Base-by-base conservation (phyloP, 2,888 invertebrate genomes). In the Pyrochroa serraticornis region DNA sequence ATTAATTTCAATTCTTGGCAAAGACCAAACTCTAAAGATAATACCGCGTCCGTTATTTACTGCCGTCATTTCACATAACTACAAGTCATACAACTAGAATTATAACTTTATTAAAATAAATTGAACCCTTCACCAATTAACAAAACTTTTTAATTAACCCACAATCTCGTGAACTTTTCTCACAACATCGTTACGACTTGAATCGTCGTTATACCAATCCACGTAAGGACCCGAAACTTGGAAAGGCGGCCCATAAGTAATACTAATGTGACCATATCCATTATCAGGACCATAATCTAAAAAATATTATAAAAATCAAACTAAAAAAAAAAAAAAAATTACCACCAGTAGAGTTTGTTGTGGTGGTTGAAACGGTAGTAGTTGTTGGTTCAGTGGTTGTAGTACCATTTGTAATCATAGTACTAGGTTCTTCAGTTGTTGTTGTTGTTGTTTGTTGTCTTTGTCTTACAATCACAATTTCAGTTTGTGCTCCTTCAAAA, bases 211-310 rank as follows among this genome's bases (percentile, higher is more conserved):
- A 43, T 71, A 69, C 68, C 71, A 68, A 44, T 71, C 68, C 2
- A 60, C 31, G 52, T 67, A 70, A 31, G 71, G 71, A 33, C 41
- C 47, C 9, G 57, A 46, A 60, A 62, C 50, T 51, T 58, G 58
- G 48, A 50, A 51, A n/a, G 73, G 72, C 32, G 77, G 77, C n/a
- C 75, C 75, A 53, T 77, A 77, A 31, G 78, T 78, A 37, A 78
- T 75, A 48, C 77, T 77, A 14, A 79, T 71, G 33, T 73, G 66
- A 59, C 78, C 78, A 54, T 77, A 72, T 7, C 77, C 77, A 60
- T 75, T 75, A 1, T 75, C 75, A 12, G 77, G 75, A 7, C 78
- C 79, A 63, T 79, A 78, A 35, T 74, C 75, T 67, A 61, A 44
- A 60, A 51, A 31, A 5, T 7, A 54, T 42, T 38, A 45, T 7